A percentile compares a stretch with the other conserved stretches of the same genome.
Conservation (phyloP, 2,888 invertebrate genomes). For the Trachelus troglodyta region DNA sequence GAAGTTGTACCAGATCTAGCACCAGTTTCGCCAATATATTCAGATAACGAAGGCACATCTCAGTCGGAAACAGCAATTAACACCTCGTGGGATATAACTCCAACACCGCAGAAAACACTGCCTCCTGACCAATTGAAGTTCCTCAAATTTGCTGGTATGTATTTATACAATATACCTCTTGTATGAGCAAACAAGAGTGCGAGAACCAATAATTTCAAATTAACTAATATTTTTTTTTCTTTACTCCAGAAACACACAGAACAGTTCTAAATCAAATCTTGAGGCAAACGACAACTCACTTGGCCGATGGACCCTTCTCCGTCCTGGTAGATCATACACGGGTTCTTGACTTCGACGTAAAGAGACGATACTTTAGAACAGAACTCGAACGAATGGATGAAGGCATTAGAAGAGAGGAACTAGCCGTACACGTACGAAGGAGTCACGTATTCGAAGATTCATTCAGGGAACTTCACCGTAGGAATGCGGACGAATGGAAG, state of each 20-base stretch:
- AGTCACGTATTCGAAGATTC: conserved; percentile 90
- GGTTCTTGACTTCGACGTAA: conserved; percentile 91
- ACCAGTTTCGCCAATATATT: conserved; percentile 59
- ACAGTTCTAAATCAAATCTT: conserved; percentile 91
- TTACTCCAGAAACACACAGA: conserved; percentile 79
- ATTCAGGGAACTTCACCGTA: conserved; percentile 85
- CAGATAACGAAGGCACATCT: conserved; percentile 53
- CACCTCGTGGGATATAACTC: conserved; percentile 53
- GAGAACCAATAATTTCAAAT: neutral
- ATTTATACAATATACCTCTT: neutral
- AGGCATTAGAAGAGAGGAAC: conserved; percentile 81
- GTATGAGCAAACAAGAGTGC: neutral
- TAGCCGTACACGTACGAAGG: conserved; percentile 86
- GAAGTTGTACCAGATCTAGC: conserved; percentile 60
- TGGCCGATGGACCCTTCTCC: conserved; percentile 88
- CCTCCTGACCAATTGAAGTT: conserved; percentile 80
- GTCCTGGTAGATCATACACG: conserved; percentile 89
- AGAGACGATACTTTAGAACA: conserved; percentile 87
- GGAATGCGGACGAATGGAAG: conserved; percentile 89
- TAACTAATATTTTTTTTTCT: conserved; percentile 14
- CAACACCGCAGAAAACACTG: conserved; percentile 56
- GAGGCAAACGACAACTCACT: conserved; percentile 80
- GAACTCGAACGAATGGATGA: conserved; percentile 87
- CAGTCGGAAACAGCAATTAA: conserved; percentile 42
- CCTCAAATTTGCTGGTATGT: conserved; percentile 80